Evolutionary conservation across 2,888 invertebrate species (phyloP), one percentile per base, ranked within the genome.

Genomic region (Crematogaster levior): DNA sequence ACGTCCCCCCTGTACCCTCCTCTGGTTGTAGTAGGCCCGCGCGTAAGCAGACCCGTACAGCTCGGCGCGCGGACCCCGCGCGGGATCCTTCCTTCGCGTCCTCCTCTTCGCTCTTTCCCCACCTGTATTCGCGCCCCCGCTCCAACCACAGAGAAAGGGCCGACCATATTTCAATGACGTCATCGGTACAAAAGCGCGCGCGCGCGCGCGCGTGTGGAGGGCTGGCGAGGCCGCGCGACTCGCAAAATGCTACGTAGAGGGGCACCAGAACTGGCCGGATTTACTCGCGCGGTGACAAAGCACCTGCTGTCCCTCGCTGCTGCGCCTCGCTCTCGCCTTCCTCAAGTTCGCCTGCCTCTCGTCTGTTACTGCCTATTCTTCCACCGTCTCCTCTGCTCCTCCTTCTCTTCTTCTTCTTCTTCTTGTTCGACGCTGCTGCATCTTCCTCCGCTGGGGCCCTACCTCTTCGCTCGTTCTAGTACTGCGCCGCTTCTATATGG

Each of bases 201-300:
- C 21, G 48, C 21, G 48, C 18, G 40, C 58, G 81, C 84, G 86
- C 85, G 87, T 84, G 86, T 81, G 85, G 86, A 87, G 82, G 85
- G 84, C 43, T 84, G 30, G 86, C 81, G 83, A 86, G 86, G 83
- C 82, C 82, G 86, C 88, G 86, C 87, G 89, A 90, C 82, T 84
- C 86, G 48, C 86, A 86, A 91, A 90, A 87, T 86, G 88, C 70
- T 58, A 68, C 12, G 88, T 87, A 83, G 87, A 86, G 87, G 83
- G 84, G 91, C 82, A 86, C 86, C 90, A 89, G 88, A 83, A 89
- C 91, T 90, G 91, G 91, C 89, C 89, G 92, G 93, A 93, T 93
- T 93, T 93, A 93, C 93, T 93, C 91, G 91, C 91, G 89, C 91
- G 91, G 92, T 93, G 93, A 94, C 94, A 93, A 94, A 94, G 94